phyloP scores from a whole-genome alignment of 2,797 vertebrate genomes.

The Aldrovandia affinis region DNA sequence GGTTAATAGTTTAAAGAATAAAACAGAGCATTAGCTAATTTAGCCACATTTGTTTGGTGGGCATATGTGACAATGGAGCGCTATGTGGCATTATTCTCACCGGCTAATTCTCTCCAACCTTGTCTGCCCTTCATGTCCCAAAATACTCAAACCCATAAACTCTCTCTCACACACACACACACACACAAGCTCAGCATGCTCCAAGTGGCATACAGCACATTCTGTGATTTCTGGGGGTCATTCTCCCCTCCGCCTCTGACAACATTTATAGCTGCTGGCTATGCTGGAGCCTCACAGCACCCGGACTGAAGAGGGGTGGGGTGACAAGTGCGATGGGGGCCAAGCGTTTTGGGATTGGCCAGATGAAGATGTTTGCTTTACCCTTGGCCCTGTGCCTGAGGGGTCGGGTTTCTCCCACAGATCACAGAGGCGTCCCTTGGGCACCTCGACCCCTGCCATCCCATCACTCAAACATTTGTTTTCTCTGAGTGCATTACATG shows the following conservation, averaged over 20 bases:
- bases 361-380: slow-evolving; percentile 78
- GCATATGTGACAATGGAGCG: slow-evolving; percentile 52
- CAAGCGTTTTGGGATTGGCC: slow-evolving; percentile 69
- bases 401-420: slow-evolving; percentile 70
- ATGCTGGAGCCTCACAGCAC: slow-evolving; percentile 75
- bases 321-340: slow-evolving; percentile 55
- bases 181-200: slow-evolving; percentile 61
- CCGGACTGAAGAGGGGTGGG: slow-evolving; percentile 60
- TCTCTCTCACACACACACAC: slow-evolving; percentile 33
- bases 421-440: slow-evolving; percentile 73
- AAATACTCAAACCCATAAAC: slow-evolving; percentile 75
- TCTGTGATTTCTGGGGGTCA: slow-evolving; percentile 81
- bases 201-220: slow-evolving; percentile 73
- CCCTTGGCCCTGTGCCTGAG: slow-evolving; percentile 76
- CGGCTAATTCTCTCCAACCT: slow-evolving; percentile 71
- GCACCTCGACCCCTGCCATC: slow-evolving; percentile 63
- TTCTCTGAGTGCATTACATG: slow-evolving; percentile 63
- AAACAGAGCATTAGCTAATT: slow-evolving; percentile 37
- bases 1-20: slow-evolving; percentile 10
- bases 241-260: slow-evolving; percentile 76
- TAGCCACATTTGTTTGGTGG: slow-evolving; percentile 58
- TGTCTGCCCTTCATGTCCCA: slow-evolving; percentile 76
- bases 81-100: slow-evolving; percentile 59
- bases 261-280: slow-evolving; percentile 84
- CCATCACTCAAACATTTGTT: slow-evolving; percentile 61